These are phyloP conservation scores for Theonella swinhoei DNA, from an alignment of 37 sponge, comb jelly and placozoan genomes.

Conservation along the genomic window DNA sequence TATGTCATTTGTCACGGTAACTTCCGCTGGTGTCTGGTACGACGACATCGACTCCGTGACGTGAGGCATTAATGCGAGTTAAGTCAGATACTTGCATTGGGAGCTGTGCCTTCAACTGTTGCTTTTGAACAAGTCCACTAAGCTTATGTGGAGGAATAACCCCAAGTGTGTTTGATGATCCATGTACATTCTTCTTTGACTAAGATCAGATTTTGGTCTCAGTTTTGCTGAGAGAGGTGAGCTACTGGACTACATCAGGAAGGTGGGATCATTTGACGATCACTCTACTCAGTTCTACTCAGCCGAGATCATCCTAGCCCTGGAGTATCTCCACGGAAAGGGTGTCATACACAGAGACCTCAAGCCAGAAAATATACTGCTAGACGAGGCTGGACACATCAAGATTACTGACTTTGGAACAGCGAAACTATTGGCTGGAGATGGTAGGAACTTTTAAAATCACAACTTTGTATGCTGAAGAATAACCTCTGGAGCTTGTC, in stretches of 20 bases:
- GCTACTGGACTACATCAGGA: constrained; percentile 83
- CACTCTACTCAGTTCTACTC: constrained; percentile 85
- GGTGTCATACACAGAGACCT: constrained; percentile 95
- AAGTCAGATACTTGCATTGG: too few species aligned
- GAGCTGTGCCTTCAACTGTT: too few species aligned
- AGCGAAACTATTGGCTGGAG: constrained; percentile 79
- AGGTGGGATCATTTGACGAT: constrained; percentile 93
- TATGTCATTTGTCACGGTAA: too few species aligned
- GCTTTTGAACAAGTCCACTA: too few species aligned
- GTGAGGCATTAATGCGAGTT: too few species aligned
- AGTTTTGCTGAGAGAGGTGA: constrained; percentile 90
- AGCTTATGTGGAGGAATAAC: too few species aligned
- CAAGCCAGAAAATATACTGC: constrained; percentile 96
- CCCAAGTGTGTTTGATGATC: too few species aligned
- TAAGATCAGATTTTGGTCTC: constrained; percentile 97
- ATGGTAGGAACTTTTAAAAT: constrained; percentile 34
- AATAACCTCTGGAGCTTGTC: too few species aligned
- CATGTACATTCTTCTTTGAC: too few species aligned
- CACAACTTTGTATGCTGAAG: too few species aligned
- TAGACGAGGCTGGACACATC: constrained; percentile 89
- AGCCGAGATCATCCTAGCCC: constrained; percentile 88
- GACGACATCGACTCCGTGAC: too few species aligned
- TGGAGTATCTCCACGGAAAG: constrained; percentile 86
- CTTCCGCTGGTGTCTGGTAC: too few species aligned
- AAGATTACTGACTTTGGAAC: constrained; percentile 96